Evolutionary conservation across 2,888 invertebrate genomes (phyloP).

Genomic region (Eurytoma californica): DNA sequence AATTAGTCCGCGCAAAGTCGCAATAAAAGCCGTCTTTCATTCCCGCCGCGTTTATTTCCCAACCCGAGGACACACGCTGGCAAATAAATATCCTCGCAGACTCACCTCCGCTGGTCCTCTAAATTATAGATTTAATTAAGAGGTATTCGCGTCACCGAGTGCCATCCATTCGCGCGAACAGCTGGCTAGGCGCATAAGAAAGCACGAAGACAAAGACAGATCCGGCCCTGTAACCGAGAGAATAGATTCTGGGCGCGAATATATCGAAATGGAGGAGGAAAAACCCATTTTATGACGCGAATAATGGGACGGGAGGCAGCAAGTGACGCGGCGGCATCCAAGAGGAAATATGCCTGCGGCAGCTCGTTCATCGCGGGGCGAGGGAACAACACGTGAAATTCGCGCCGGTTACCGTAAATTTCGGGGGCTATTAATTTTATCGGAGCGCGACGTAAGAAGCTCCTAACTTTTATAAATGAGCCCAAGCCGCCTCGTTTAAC

Average conservation of each 20-base stretch:
- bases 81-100: constrained; percentile 15
- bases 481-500: constrained; percentile 56
- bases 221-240: constrained; percentile 15
- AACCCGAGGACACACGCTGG: background rate
- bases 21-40: constrained; percentile 30
- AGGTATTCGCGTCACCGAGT: background rate
- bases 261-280: constrained; percentile 9
- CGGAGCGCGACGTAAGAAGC: constrained; percentile 63
- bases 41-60: background rate
- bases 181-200: background rate
- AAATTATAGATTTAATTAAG: constrained; percentile 37
- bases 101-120: background rate
- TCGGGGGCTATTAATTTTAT: constrained; percentile 71
- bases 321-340: background rate
- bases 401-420: constrained; percentile 64
- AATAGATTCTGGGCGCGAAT: constrained; percentile 26
- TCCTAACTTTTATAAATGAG: constrained; percentile 72
- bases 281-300: constrained; percentile 34
- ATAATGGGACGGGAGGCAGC: constrained; percentile 16
- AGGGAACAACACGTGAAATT: constrained; percentile 57
- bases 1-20: background rate
- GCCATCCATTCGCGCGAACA: background rate
- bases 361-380: constrained; percentile 49
- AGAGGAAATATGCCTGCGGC: too few relatives aligned
- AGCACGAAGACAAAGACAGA: background rate